These are phyloP conservation scores for Aselliscus stoliczkanus DNA, from an alignment of 2,797 vertebrate species.

Conservation along the genomic window DNA sequence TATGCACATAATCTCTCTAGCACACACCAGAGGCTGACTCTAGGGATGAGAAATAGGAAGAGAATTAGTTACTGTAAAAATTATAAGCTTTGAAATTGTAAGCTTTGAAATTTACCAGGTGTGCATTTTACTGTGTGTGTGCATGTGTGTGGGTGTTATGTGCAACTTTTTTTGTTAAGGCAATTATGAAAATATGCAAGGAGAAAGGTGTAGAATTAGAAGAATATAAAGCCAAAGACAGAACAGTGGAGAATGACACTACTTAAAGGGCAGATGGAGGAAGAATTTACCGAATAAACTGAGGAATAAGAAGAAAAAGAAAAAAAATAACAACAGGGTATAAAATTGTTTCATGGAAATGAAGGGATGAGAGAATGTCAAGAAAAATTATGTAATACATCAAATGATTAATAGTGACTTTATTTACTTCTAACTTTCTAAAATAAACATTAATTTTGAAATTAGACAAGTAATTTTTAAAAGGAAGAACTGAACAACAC, in stretches of 20 bases:
- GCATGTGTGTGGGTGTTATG: neutral
- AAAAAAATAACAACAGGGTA: neutral
- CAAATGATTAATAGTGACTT: neutral
- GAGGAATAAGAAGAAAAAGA: neutral
- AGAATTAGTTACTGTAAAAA: slow-evolving; percentile 16
- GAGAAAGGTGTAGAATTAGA: neutral
- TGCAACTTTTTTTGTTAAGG: neutral
- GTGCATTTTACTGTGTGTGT: neutral
- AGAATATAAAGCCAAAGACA: neutral
- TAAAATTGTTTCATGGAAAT: neutral
- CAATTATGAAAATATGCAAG: neutral
- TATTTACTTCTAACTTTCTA: neutral
- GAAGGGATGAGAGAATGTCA: neutral
- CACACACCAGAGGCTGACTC: neutral
- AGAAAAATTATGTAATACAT: slow-evolving; percentile 5
- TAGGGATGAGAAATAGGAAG: neutral
- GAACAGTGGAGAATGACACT: neutral
- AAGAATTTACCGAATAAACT: neutral
- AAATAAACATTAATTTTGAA: neutral
- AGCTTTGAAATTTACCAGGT: neutral
- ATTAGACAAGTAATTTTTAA: neutral
- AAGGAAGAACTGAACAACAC: neutral
- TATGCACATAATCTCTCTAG: neutral
- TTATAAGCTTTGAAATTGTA: too few species aligned
- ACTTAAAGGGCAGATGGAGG: neutral